Base-by-base conservation (phyloP, 2,797 vertebrate genomes). In the Acrocephalus scirpaceus region DNA sequence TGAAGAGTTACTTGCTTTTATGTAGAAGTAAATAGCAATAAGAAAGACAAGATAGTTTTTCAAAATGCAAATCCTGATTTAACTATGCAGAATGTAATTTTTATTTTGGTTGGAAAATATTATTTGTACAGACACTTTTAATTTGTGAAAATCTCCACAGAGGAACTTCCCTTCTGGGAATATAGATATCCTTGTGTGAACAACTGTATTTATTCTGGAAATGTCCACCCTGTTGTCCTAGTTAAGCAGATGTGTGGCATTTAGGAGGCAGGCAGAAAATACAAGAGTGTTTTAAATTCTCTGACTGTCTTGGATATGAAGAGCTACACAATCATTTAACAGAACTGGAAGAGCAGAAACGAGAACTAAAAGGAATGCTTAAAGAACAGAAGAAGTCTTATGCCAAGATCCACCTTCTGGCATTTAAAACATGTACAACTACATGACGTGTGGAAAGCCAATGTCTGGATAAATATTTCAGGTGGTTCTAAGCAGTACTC, bases 161-260 rank as follows among this genome's bases (percentile, higher is more conserved):
- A 54, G 5, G 17, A 73, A 8, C 10, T 50, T 5, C 6, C 10
- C 73, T 78, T 70, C 34, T 79, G 50, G 58, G 38, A 74, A 54
- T 70, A 36, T 3, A 76, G 66, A 62, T 94, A 92, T 32, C 13
- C 17, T 61, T 94, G 76, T 97, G 30, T 95, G 93, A 90, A 95
- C 91, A 97, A 77, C 87, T 84, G 82, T 93, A 77, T 95, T 95
- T 96, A 66, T 81, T 88, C 64, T 91, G 58, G 72, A 95, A 91
- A 58, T 34, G 22, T 54, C 40, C 36, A 56, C 22, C 2, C 3
- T 29, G 5, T 47, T 88, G 42, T 65, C 42, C 47, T 81, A 47
- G n/a, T 65, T 64, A 60, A 94, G 67, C 9, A 92, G 19, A 77
- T 34, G 6, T 77, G 26, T 86, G 34, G 13, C 12, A 81, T 93